Conservation (phyloP, 2,113 vertebrate species). For the Hemichromis elongatus region DNA sequence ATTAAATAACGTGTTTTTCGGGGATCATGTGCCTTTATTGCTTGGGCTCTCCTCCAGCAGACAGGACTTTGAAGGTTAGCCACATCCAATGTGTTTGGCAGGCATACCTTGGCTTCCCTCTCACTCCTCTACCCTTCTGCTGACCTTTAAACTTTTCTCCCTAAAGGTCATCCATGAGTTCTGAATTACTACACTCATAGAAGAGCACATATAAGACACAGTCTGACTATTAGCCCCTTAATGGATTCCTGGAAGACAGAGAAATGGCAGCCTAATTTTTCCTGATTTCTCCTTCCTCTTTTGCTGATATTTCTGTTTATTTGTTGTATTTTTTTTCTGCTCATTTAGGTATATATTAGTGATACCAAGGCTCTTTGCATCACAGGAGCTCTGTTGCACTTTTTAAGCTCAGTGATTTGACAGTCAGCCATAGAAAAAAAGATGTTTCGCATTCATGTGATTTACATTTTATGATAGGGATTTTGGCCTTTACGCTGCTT, state of each 20-base stretch:
- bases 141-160: slow-evolving; percentile 60
- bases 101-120: slow-evolving; percentile 15
- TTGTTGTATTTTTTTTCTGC: not conserved
- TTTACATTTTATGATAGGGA: slow-evolving; percentile 28
- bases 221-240: slow-evolving; percentile 17
- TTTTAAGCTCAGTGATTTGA: not conserved
- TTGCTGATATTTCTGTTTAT: not conserved
- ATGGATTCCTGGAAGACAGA: not conserved
- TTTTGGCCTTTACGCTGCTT: slow-evolving; percentile 20
- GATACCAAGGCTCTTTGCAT: not conserved
- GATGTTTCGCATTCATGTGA: not conserved
- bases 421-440: not conserved
- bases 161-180: slow-evolving; percentile 49
- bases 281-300: not conserved
- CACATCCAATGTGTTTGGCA: slow-evolving; percentile 35
- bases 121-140: slow-evolving; percentile 11
- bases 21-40: slow-evolving; percentile 20
- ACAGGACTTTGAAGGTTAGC: slow-evolving; percentile 26
- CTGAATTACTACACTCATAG: slow-evolving; percentile 29
- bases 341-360: not conserved
- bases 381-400: not conserved
- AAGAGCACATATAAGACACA: slow-evolving; percentile 18
- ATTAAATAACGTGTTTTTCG: slow-evolving; percentile 2
- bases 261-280: not conserved
- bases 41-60: not conserved